Percentiles rank a stretch among this genome's conserved stretches.
These are phyloP conservation scores for Plutomurus gul DNA, from an alignment of 1,140 invertebrate genomes.

Conservation along the genomic window DNA sequence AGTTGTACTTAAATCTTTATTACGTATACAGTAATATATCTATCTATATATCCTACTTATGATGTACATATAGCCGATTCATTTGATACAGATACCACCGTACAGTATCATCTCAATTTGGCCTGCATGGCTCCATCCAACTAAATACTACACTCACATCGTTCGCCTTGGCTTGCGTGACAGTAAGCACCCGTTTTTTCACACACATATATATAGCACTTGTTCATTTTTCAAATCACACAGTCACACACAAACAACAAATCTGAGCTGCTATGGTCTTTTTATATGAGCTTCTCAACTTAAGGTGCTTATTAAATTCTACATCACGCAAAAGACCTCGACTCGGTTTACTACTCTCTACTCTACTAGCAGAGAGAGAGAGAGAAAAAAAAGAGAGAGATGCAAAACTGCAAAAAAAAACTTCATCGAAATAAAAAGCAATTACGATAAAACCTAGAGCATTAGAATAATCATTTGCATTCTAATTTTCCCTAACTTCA, in stretches of 20 bases:
- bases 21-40: background rate
- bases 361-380: too few species aligned
- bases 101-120: background rate
- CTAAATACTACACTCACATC: background rate
- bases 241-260: background rate
- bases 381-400: too few species aligned
- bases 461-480: background rate
- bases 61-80: too few species aligned
- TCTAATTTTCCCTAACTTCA: background rate
- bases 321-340: background rate
- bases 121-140: background rate
- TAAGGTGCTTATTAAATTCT: background rate
- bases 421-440: background rate
- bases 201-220: constrained; percentile 4
- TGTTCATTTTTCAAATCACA: constrained; percentile 3
- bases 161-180: background rate
- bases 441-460: background rate
- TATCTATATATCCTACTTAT: background rate
- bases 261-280: background rate
- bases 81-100: background rate
- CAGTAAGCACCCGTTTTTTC: background rate
- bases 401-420: too few species aligned
- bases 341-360: too few species aligned
- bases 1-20: background rate
- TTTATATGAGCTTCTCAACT: background rate